Evolutionary conservation across 2,797 vertebrate species (phyloP).

Genomic region (Gambelia wislizenii): DNA sequence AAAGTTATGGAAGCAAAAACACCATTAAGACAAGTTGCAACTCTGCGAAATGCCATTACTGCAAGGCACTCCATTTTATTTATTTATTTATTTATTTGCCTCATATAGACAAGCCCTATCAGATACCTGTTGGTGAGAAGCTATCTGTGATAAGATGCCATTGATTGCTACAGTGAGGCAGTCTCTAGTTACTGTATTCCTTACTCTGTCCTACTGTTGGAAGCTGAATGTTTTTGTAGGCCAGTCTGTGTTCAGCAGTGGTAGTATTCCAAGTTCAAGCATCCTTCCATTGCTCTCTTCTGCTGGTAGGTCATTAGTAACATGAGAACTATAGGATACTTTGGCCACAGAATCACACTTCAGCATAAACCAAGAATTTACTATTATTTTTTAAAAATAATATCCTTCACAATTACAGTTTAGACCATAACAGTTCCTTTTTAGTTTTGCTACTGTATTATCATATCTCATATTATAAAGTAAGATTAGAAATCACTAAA

Average conservation of each 20-base stretch:
- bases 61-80: too few relatives aligned
- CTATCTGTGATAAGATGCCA: background rate
- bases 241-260: background rate
- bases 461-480: background rate
- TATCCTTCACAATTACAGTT: background rate
- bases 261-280: background rate
- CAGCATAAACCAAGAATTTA: background rate
- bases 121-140: background rate
- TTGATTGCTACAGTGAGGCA: background rate
- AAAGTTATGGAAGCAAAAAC: too few relatives aligned
- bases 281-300: background rate
- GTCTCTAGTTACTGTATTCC: too few relatives aligned
- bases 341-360: background rate
- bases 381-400: background rate
- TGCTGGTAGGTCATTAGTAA: background rate
- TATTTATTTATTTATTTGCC: too few relatives aligned
- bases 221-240: background rate
- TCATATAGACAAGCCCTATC: too few relatives aligned
- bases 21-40: too few relatives aligned
- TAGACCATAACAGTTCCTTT: background rate
- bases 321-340: background rate
- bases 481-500: background rate
- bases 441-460: too few relatives aligned
- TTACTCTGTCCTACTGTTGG: background rate
- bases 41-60: too few relatives aligned